Evolutionary conservation across 2,113 vertebrate species (phyloP).

Genomic region (Vimba vimba): DNA sequence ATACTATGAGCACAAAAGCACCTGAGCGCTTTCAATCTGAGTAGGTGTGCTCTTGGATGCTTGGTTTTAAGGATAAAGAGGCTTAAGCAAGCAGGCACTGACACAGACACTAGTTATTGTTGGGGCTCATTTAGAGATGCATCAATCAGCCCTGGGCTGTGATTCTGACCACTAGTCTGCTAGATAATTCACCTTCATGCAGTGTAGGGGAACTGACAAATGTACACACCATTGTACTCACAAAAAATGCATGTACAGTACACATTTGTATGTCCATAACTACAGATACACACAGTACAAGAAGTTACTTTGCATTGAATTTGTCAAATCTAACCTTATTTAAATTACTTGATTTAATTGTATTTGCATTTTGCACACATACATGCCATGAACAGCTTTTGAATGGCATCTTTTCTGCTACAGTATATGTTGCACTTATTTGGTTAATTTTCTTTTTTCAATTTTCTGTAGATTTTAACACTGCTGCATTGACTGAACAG

Average conservation of each 20-base stretch:
- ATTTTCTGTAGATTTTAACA: not conserved
- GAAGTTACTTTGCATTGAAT: not conserved
- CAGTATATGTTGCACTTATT: not conserved
- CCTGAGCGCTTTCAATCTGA: slow-evolving; percentile 50
- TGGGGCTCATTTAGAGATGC: slow-evolving; percentile 44
- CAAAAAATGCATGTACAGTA: not conserved
- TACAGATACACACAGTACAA: not conserved
- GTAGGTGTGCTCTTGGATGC: slow-evolving; percentile 24
- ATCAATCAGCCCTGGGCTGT: slow-evolving; percentile 45
- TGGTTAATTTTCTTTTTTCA: too few species aligned
- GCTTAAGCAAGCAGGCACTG: slow-evolving; percentile 33
- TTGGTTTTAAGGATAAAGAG: slow-evolving; percentile 49
- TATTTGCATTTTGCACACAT: not conserved
- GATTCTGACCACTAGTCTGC: slow-evolving; percentile 5
- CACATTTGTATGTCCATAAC: not conserved
- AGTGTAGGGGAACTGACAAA: not conserved
- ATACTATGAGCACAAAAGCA: slow-evolving; percentile 43
- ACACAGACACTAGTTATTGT: slow-evolving; percentile 42
- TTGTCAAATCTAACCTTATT: not conserved
- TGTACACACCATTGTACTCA: not conserved
- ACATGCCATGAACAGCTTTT: not conserved
- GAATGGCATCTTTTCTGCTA: not conserved
- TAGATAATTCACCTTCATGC: not conserved
- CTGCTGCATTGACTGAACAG: too few species aligned
- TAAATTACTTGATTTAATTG: not conserved